Percentiles rank a stretch among this genome's conserved stretches.
Conservation (phyloP, 2,113 vertebrate genomes). For the Tachysurus vachellii region DNA sequence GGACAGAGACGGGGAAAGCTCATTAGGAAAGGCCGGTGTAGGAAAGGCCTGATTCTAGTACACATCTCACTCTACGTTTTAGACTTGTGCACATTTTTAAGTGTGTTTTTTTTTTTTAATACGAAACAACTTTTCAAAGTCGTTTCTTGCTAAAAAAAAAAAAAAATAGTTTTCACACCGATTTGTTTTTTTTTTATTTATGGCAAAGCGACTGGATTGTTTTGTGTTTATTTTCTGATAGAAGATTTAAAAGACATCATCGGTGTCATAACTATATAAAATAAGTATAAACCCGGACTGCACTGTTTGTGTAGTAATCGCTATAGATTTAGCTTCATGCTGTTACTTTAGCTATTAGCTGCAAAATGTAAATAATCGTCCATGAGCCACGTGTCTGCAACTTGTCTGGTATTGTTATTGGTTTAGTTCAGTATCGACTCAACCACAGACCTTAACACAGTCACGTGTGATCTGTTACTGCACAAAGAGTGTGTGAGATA, state of each 20-base stretch:
- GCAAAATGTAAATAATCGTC: constrained; percentile 43
- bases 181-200: constrained; percentile 42
- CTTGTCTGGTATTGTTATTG: constrained; percentile 31
- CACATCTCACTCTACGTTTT: not conserved
- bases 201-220: constrained; percentile 7
- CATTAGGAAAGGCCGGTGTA: not conserved
- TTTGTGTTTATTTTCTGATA: not conserved
- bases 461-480: not conserved
- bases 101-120: not conserved
- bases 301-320: not conserved
- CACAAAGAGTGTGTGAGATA: not conserved
- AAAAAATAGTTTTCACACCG: not conserved
- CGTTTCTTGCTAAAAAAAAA: not conserved
- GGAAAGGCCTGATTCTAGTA: not conserved
- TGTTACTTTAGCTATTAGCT: constrained; percentile 2
- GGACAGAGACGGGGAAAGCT: not conserved
- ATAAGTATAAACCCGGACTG: not conserved
- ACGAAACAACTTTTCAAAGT: not conserved
- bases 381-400: constrained; percentile 51
- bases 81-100: not conserved
- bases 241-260: not conserved
- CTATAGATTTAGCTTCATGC: too few relatives aligned
- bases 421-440: not conserved
- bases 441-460: not conserved
- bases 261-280: not conserved